Percentiles rank a stretch among this genome's conserved stretches.
phyloP scores from a whole-genome alignment of 2,113 vertebrate species.

The Oceanodroma tethys region DNA sequence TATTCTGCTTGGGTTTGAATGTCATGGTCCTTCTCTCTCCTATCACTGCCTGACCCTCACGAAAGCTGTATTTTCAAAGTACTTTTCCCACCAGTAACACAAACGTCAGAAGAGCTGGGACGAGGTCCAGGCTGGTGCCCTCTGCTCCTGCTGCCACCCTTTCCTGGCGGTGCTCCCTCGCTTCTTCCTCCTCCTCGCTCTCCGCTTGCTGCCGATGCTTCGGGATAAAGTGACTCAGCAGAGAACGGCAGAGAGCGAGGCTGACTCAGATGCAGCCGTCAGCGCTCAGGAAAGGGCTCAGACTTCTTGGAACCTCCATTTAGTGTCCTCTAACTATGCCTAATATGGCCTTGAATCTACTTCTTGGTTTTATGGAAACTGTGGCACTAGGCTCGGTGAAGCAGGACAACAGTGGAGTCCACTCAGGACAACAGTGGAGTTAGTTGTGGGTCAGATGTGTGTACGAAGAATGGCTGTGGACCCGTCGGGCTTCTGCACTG shows the following conservation, averaged over 20 bases:
- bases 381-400: neutral
- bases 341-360: neutral
- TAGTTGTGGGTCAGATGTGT: neutral
- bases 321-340: neutral
- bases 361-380: neutral
- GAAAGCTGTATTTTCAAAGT: neutral
- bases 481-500: neutral
- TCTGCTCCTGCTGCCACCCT: neutral
- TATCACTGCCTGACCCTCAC: neutral
- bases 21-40: neutral
- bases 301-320: constrained; percentile 24
- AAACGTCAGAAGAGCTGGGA: neutral
- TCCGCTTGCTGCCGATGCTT: neutral
- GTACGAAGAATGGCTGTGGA: neutral
- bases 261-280: constrained; percentile 6
- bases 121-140: neutral
- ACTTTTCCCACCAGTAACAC: neutral
- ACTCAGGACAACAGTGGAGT: neutral
- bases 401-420: neutral
- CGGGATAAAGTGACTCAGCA: neutral
- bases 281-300: neutral
- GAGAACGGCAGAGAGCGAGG: neutral
- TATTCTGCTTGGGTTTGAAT: neutral
- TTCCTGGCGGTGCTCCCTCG: neutral
- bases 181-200: neutral